Evolutionary conservation across 92 coral and sea anemone genomes (phyloP).

Genomic region (Zoanthus sansibaricus): DNA sequence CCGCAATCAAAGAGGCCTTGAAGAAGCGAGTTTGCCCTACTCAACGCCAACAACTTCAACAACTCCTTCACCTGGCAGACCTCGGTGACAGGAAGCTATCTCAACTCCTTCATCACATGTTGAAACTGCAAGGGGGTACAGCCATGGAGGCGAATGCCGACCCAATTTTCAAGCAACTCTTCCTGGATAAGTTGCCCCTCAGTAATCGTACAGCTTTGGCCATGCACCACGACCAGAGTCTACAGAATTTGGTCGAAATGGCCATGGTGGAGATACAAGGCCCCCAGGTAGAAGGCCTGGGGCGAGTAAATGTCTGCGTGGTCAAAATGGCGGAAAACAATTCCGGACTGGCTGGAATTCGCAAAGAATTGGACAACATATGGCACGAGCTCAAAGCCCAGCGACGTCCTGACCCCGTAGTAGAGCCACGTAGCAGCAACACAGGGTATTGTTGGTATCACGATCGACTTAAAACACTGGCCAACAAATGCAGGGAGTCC

Average conservation of each 20-base stretch:
- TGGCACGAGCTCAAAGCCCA: neutral
- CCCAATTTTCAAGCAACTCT: neutral
- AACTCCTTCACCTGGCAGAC: conserved; percentile 48
- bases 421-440: neutral
- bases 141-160: neutral
- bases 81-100: too few species aligned
- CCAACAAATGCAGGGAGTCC: neutral
- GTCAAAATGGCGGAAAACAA: neutral
- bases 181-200: conserved; percentile 4
- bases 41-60: conserved; percentile 53
- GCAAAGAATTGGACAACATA: neutral
- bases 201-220: conserved; percentile 58
- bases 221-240: conserved; percentile 36
- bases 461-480: neutral
- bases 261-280: conserved; percentile 68
- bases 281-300: conserved; percentile 21
- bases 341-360: neutral
- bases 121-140: neutral
- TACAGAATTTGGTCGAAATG: conserved; percentile 51
- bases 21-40: conserved; percentile 46
- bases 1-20: conserved; percentile 20
- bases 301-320: too few species aligned
- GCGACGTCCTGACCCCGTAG: neutral
- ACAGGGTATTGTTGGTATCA: neutral
- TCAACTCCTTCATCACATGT: conserved; percentile 30